Base-by-base conservation (phyloP, 2,888 invertebrate species). In the Coelogynopora nodosa region DNA sequence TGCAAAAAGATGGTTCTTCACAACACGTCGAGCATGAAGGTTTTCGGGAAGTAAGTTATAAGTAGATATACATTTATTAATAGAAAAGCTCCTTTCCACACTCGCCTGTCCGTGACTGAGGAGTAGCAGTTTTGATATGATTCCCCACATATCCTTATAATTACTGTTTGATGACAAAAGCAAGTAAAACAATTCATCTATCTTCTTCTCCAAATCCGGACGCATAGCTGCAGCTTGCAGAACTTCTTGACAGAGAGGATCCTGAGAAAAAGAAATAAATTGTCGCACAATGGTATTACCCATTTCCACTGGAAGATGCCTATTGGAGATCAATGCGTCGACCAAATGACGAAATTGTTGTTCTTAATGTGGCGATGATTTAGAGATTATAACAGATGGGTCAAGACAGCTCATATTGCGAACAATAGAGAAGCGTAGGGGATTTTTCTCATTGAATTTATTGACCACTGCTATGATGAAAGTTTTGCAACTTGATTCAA, bases 381-480 rank as follows among this genome's bases (percentile, higher is more conserved):
- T 74, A 26, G 74, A 74, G 5, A 26, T n/a, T n/a, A n/a, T n/a
- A n/a, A n/a, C n/a, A n/a, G n/a, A n/a, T n/a, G n/a, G n/a, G n/a
- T 74, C 18, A 23, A 2, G 74, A 74, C 74, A 74, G 74, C 23
- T 23, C 23, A 74, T 74, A 74, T 74, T 74, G 5, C 74, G 27
- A 74, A 74, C 74, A 74, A 74, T 74, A 74, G 74, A 74, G 23
- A 74, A 5, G 23, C 74, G 27, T 74, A 74, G 5, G 5, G 74
- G 74, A 74, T 74, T 74, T 74, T 74, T 74, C 74, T 74, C 74
- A 74, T 74, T 74, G 74, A 74, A 74, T 26, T 74, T 74, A 74
- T 2, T 74, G 74, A 74, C 2, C 27, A 74, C 2, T 74, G 74
- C 5, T 74, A 74, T 13, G 74, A 5, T 74, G 27, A 74, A 74